A percentile compares a stretch with the other conserved stretches of the same genome.
Conservation (phyloP, 2,888 invertebrate genomes). For the Neoscelio sp. region DNA sequence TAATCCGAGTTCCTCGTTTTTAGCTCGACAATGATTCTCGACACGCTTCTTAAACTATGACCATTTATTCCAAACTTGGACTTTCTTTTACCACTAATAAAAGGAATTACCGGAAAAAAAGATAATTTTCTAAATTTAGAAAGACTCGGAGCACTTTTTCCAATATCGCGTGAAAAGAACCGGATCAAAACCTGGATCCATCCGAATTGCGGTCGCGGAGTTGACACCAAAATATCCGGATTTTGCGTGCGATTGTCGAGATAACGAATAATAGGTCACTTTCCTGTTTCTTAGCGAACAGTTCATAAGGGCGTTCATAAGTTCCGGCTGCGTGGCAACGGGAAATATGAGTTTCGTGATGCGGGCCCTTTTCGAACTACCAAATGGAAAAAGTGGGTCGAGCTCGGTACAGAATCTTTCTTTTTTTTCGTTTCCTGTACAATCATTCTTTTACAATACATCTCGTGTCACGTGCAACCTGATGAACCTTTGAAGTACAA, state of each 20-base stretch:
- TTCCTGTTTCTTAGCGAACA: conserved; percentile 43
- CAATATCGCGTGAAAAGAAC: too few species aligned
- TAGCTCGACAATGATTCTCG: conserved; percentile 48
- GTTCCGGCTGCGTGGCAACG: conserved; percentile 62
- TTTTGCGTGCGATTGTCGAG: conserved; percentile 13
- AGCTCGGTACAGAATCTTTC: conserved; percentile 62
- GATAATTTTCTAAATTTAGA: neutral
- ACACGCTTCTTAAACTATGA: conserved; percentile 4
- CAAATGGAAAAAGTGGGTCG: conserved; percentile 64
- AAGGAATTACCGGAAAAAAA: neutral
- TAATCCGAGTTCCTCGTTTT: conserved; percentile 79
- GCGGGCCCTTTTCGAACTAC: conserved; percentile 62
- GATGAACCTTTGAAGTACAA: conserved; percentile 55
- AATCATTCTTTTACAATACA: conserved; percentile 61
- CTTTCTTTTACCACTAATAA: neutral
- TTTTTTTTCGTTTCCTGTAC: conserved; percentile 63
- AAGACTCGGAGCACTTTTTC: too few species aligned
- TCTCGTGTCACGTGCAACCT: conserved; percentile 57
- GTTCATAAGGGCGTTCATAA: conserved; percentile 60
- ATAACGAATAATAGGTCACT: conserved; percentile 52
- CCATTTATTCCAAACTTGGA: neutral
- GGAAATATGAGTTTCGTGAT: conserved; percentile 66
- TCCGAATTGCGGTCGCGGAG: too few species aligned
- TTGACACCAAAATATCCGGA: neutral
- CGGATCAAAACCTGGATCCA: too few species aligned